Base-by-base conservation (phyloP, 2,888 invertebrate species). In the Nebria salina region DNA sequence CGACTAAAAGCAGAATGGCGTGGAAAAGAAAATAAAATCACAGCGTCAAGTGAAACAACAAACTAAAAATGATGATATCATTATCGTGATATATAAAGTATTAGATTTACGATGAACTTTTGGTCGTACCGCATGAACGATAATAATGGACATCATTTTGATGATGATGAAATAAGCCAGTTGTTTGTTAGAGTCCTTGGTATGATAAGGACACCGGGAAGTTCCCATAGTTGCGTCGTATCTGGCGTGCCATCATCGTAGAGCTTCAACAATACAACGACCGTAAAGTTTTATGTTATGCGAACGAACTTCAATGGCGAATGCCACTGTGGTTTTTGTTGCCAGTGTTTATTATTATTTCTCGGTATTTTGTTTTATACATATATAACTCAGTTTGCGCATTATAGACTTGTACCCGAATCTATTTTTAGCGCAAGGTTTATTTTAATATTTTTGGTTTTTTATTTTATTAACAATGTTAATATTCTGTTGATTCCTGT, bases 101-200 rank as follows among this genome's bases (percentile, higher is more conserved):
- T 54, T 54, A 54, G 54, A 54, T 54, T 54, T 54, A 54, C 13
- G 54, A 11, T 54, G 54, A 54, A 54, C 54, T 7, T 54, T 54
- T 54, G 8, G 54, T 8, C 54, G 54, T 13, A 54, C 13, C 54
- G 54, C 54, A 54, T 8, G 7, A 54, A 54, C 54, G 54, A 54
- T 54, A 54, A 54, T 54, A 54, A 54, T 54, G 54, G 8, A 54
- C 54, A 54, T 54, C 54, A 54, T 54, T 54, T 54, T 54, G 54
- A 54, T 54, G 54, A 54, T 54, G 54, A 54, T 54, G 54, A 54
- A 54, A 54, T 54, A 54, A 54, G 54, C 54, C 54, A 54, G 54
- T 54, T 54, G 54, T 54, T 54, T 54, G 54, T 54, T 54, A 13
- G 13, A 54, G 54, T 54, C 54, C 54, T 54, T 54, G 54, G 54